phyloP scores from a whole-genome alignment of 2,797 vertebrate genomes.

The Falco peregrinus region DNA sequence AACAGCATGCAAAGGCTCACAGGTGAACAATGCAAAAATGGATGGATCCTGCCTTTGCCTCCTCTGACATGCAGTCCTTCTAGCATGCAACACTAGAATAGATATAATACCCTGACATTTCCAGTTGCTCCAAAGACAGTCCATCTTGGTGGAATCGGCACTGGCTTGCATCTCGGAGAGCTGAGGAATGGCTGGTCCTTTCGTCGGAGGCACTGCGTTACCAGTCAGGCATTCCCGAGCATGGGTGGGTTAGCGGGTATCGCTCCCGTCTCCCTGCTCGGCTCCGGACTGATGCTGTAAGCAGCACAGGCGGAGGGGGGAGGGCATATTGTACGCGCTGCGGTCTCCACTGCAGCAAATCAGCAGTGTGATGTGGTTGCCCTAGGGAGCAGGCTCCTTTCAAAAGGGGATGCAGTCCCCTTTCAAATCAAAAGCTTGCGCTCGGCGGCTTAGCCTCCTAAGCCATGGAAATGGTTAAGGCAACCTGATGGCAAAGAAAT shows the following conservation, averaged over 20 bases:
- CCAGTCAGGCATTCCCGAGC: slow-evolving; percentile 84
- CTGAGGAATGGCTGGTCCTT: slow-evolving; percentile 18
- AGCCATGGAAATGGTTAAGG: slow-evolving; percentile 38
- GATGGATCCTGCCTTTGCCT: slow-evolving; percentile 62
- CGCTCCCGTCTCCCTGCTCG: slow-evolving; percentile 78
- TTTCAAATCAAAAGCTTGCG: slow-evolving; percentile 74
- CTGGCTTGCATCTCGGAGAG: slow-evolving; percentile 91
- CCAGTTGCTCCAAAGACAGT: slow-evolving; percentile 95
- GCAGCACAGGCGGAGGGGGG: slow-evolving; percentile 74
- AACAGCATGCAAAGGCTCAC: slow-evolving; percentile 73
- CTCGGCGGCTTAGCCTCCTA: neutral
- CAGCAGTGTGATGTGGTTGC: slow-evolving; percentile 80
- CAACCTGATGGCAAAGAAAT: slow-evolving; percentile 14
- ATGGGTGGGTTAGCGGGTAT: slow-evolving; percentile 80
- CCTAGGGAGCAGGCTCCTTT: slow-evolving; percentile 71
- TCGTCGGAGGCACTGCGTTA: slow-evolving; percentile 64
- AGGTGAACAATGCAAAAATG: slow-evolving; percentile 75
- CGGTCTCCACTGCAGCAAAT: slow-evolving; percentile 88
- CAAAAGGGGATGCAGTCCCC: slow-evolving; percentile 65
- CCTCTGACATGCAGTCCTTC: slow-evolving; percentile 64
- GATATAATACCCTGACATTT: slow-evolving; percentile 94
- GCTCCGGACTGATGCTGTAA: slow-evolving; percentile 85
- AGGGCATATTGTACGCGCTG: slow-evolving; percentile 83
- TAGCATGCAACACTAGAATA: slow-evolving; percentile 76
- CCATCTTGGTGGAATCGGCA: slow-evolving; percentile 93